A percentile compares a stretch with the other conserved stretches of the same genome.
phyloP scores from a whole-genome alignment of 2,797 vertebrate genomes.

The Parotocinclus haroldoi region DNA sequence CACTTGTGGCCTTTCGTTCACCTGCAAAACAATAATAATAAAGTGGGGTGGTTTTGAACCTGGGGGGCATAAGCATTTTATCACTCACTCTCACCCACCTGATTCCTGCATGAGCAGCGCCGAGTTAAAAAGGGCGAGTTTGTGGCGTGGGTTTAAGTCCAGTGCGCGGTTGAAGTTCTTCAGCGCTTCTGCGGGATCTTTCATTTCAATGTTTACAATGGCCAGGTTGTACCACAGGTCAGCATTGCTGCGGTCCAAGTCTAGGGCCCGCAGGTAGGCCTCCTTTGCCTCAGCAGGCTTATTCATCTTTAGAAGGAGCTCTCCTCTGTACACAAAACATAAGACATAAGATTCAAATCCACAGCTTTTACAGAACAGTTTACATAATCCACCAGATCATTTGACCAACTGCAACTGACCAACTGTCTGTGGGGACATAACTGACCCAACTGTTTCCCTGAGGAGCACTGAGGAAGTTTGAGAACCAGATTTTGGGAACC shows the following conservation, averaged over 20 bases:
- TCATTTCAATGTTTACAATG: constrained; percentile 97
- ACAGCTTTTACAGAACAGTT: too few relatives aligned
- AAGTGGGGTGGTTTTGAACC: too few relatives aligned
- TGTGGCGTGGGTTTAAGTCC: constrained; percentile 87
- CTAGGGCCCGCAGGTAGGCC: constrained; percentile 88
- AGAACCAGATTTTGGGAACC: too few relatives aligned
- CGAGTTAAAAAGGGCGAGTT: constrained; percentile 93
- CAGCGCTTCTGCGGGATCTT: constrained; percentile 89
- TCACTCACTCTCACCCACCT: constrained; percentile 70
- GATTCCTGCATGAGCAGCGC: constrained; percentile 97
- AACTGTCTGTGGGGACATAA: too few relatives aligned
- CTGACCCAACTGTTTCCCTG: too few relatives aligned
- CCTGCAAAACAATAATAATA: too few relatives aligned
- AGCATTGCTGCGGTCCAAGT: constrained; percentile 88
- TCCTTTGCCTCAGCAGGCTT: constrained; percentile 92
- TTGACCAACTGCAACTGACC: too few relatives aligned
- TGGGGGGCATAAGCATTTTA: too few relatives aligned
- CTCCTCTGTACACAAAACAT: constrained; percentile 74
- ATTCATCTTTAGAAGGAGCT: constrained; percentile 96
- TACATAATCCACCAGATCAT: too few relatives aligned
- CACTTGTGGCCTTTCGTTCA: too few relatives aligned
- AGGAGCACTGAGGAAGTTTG: too few relatives aligned
- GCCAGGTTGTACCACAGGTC: constrained; percentile 99
- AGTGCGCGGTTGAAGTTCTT: constrained; percentile 92
- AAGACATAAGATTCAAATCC: too few relatives aligned